These are phyloP conservation scores for Meriones psammophilus DNA, from an alignment of 2,797 vertebrate genomes.

Conservation along the genomic window DNA sequence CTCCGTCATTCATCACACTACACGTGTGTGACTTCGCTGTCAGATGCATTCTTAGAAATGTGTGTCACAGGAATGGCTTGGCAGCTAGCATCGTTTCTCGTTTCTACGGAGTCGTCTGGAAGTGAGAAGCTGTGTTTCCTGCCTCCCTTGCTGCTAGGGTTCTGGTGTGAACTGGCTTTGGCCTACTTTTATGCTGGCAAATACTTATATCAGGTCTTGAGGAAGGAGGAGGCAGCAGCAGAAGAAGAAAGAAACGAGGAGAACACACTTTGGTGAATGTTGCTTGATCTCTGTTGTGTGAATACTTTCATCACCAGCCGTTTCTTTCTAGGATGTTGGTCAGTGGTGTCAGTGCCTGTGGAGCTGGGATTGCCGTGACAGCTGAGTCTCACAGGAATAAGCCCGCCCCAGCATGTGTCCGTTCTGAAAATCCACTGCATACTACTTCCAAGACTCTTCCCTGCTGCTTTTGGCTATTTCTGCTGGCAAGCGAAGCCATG, in stretches of 20 bases:
- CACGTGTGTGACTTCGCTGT: not conserved
- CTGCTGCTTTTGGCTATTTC: conserved; percentile 1
- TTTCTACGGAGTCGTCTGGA: not conserved
- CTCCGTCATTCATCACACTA: not conserved
- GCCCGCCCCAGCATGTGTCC: not conserved
- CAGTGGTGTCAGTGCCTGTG: not conserved
- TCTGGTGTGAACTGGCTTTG: not conserved
- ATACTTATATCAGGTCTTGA: not conserved
- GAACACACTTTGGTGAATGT: too few species aligned
- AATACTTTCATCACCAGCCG: rapidly evolving
- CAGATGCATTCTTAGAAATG: not conserved
- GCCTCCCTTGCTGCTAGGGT: conserved; percentile 72
- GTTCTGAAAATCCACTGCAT: not conserved
- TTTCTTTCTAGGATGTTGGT: not conserved
- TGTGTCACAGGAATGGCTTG: not conserved
- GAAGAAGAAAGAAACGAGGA: not conserved
- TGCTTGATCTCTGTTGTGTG: not conserved
- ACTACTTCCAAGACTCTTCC: not conserved
- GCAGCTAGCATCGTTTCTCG: not conserved
- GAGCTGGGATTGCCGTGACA: not conserved
- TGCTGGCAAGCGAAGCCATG: not conserved
- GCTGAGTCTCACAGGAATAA: not conserved
- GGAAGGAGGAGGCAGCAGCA: too few species aligned
- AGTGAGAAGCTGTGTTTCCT: not conserved
- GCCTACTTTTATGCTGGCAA: not conserved